Evolutionary conservation across 1,140 invertebrate genomes (phyloP).

Genomic region (Eupristina koningsbergeri): DNA sequence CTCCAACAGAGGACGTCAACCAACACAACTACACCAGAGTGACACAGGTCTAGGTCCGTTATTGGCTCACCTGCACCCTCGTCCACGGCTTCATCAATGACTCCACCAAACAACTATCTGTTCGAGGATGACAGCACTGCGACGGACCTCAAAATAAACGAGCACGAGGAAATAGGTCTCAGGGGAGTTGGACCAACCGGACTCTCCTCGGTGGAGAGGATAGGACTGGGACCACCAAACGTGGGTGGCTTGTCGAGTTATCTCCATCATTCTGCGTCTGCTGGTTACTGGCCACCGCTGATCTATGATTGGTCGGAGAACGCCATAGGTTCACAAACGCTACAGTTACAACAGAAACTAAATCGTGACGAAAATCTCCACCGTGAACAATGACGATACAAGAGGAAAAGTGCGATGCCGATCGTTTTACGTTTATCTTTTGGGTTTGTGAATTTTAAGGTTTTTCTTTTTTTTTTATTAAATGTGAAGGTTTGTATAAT

Average conservation of each 20-base stretch:
- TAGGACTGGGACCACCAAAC: conserved; percentile 42
- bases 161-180: conserved; percentile 57
- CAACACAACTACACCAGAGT: conserved; percentile 57
- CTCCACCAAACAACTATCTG: conserved; percentile 68
- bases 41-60: conserved; percentile 72
- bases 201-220: conserved; percentile 44
- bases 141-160: conserved; percentile 60
- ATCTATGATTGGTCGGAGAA: conserved; percentile 71
- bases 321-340: conserved; percentile 63
- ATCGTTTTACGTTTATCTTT: background rate
- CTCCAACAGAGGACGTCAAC: conserved; percentile 37
- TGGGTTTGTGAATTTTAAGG: background rate
- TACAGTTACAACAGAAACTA: conserved; percentile 60
- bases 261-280: conserved; percentile 67
- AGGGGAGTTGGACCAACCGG: conserved; percentile 2
- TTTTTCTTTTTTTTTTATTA: background rate
- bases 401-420: background rate
- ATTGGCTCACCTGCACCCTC: conserved; percentile 66
- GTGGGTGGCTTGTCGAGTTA: conserved; percentile 65
- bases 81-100: conserved; percentile 70
- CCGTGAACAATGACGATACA: conserved; percentile 23
- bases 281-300: conserved; percentile 68
- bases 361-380: conserved; percentile 9
- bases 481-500: conserved; percentile 7
- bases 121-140: conserved; percentile 66